Base-by-base conservation (phyloP, 2,113 vertebrate genomes). In the Trematocara stigmaticum region DNA sequence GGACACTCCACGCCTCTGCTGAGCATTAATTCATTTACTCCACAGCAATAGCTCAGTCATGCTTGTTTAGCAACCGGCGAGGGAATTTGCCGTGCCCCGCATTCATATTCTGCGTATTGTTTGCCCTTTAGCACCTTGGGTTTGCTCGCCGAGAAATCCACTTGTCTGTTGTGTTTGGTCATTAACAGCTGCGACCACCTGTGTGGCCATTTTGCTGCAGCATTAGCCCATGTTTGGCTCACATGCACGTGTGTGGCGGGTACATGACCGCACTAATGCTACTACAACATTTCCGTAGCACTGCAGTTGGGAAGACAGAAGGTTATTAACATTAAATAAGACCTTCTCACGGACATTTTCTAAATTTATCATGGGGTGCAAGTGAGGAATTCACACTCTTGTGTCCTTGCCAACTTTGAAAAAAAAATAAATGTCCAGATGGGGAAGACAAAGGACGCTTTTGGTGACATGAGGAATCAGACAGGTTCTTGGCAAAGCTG, bases 161-260 rank as follows among this genome's bases (percentile, higher is more conserved):
- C 90, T 90, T 78, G 88, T 94, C 87, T 61, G 87, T 81, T 49
- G 86, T 85, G 89, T 87, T 87, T 59, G 42, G 74, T 87, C 88
- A 79, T 92, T 88, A 91, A 89, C 92, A 84, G 82, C 90, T 87
- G 89, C 49, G 85, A 90, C 93, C 94, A 94, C 94, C 91, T 92
- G 89, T 89, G 90, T 84, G 89, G 92, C 90, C 91, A 79, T 93
- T 93, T 93, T 93, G 91, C 92, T 90, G 93, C 91, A 87, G 87
- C 31, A n/a, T 87, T 76, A 64, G 88, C 49, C 7, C 16, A 11
- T 7, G 78, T 81, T 79, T 34, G 29, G 49, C 5, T 34, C 31
- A 56, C 40, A 80, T 51, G 79, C 55, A 16, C 18, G 20, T 45
- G 85, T 57, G 20, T 31, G 80, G 45, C 18, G 10, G 56, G 35